Evolutionary conservation across 2,797 vertebrate genomes (phyloP).

Genomic region (Ficedula albicollis): DNA sequence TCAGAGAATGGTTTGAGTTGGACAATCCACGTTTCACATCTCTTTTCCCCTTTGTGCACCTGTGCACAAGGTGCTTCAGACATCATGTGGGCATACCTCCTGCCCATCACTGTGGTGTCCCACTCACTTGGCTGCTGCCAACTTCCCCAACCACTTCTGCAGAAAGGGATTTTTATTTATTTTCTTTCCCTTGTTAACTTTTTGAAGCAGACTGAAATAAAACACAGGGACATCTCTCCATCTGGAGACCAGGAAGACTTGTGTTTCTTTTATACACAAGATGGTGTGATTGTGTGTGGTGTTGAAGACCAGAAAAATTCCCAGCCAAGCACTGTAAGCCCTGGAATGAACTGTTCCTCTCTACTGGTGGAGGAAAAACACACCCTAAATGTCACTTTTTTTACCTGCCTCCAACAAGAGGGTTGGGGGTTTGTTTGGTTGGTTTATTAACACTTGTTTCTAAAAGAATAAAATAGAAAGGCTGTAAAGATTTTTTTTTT

Average conservation of each 20-base stretch:
- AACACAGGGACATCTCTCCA: neutral
- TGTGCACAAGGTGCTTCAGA: neutral
- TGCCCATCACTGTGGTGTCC: neutral
- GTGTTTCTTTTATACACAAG: neutral
- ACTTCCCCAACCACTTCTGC: accelerated
- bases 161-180: neutral
- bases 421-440: accelerated
- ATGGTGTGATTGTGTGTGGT: neutral
- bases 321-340: neutral
- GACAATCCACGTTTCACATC: neutral
- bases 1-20: neutral
- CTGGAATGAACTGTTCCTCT: neutral
- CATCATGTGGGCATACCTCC: neutral
- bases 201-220: neutral
- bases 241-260: neutral
- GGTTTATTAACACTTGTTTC: neutral
- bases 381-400: neutral
- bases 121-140: neutral
- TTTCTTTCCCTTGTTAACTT: neutral
- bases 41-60: neutral
- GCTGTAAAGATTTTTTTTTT: neutral
- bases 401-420: neutral
- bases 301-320: neutral
- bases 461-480: neutral
- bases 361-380: neutral